Conservation (phyloP, 1,140 invertebrate genomes). For the Goniozus legneri region DNA sequence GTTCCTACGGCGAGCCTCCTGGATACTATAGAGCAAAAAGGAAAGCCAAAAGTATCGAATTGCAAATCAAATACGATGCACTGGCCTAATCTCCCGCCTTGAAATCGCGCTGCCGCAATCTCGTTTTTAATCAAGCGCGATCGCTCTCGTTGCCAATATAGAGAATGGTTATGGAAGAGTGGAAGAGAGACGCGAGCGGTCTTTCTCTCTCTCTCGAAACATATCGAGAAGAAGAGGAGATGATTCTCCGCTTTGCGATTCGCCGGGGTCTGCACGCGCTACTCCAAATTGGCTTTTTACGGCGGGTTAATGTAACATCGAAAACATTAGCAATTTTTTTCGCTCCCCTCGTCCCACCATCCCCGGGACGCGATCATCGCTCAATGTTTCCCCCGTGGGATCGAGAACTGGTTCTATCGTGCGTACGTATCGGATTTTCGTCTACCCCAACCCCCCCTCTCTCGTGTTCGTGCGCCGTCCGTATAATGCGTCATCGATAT, state of each 20-base stretch:
- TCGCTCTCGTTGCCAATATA: slow-evolving; percentile 26
- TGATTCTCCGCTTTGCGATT: slow-evolving; percentile 16
- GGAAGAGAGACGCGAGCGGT: too few species aligned
- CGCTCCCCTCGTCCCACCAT: slow-evolving; percentile 9
- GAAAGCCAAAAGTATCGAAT: slow-evolving; percentile 27
- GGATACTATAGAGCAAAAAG: slow-evolving; percentile 9
- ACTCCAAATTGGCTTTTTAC: slow-evolving; percentile 43
- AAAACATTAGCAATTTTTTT: slow-evolving; percentile 35
- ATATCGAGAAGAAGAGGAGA: slow-evolving; percentile 25
- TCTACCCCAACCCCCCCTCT: too few species aligned
- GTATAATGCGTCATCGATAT: too few species aligned
- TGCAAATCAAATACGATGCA: slow-evolving; percentile 41
- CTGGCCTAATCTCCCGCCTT: slow-evolving; percentile 36
- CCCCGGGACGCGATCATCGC: not conserved
- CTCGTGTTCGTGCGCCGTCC: too few species aligned
- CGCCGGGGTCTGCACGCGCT: slow-evolving; percentile 28
- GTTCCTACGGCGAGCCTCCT: too few species aligned
- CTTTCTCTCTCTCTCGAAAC: not conserved
- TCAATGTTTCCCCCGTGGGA: slow-evolving; percentile 9
- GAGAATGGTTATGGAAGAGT: too few species aligned
- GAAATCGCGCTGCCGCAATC: slow-evolving; percentile 36
- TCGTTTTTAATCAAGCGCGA: slow-evolving; percentile 41
- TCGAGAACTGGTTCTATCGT: slow-evolving; percentile 20
- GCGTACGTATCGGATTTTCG: too few species aligned
- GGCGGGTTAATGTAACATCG: slow-evolving; percentile 32